Conservation (phyloP, 2,888 invertebrate genomes). For the Dryobotodes eremita region DNA sequence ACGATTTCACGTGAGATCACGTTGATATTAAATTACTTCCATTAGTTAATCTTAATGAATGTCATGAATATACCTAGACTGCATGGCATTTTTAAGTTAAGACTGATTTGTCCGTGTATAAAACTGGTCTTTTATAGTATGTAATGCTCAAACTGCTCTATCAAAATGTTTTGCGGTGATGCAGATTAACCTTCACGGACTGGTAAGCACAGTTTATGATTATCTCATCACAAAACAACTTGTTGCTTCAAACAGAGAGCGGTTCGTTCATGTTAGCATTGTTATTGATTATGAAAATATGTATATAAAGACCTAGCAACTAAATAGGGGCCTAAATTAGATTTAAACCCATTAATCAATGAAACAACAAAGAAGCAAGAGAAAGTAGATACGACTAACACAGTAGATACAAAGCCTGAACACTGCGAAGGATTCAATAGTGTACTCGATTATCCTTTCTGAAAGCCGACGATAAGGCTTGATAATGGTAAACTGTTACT, state of each 20-base stretch:
- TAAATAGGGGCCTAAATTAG: slow-evolving; percentile 10
- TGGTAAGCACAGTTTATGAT: slow-evolving; percentile 15
- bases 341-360: slow-evolving; percentile 40
- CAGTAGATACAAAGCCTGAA: slow-evolving; percentile 47
- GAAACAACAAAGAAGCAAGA: slow-evolving; percentile 43
- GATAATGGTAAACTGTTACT: slow-evolving; percentile 67
- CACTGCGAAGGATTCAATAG: slow-evolving; percentile 60
- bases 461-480: slow-evolving; percentile 71
- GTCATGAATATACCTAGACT: slow-evolving; percentile 32
- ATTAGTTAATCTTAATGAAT: slow-evolving; percentile 54
- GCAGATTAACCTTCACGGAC: slow-evolving; percentile 16
- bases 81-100: not conserved
- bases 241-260: slow-evolving; percentile 1
- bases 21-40: slow-evolving; percentile 65
- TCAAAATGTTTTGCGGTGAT: slow-evolving; percentile 11
- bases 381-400: slow-evolving; percentile 38
- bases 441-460: slow-evolving; percentile 71
- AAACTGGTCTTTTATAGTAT: not conserved
- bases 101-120: not conserved
- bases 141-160: not conserved
- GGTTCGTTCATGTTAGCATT: not conserved
- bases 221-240: not conserved
- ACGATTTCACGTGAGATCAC: slow-evolving; percentile 74
- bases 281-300: not conserved
- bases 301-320: not conserved